These are phyloP conservation scores for Alentia gelatinosa DNA, from an alignment of 2,888 invertebrate species.

Conservation along the genomic window DNA sequence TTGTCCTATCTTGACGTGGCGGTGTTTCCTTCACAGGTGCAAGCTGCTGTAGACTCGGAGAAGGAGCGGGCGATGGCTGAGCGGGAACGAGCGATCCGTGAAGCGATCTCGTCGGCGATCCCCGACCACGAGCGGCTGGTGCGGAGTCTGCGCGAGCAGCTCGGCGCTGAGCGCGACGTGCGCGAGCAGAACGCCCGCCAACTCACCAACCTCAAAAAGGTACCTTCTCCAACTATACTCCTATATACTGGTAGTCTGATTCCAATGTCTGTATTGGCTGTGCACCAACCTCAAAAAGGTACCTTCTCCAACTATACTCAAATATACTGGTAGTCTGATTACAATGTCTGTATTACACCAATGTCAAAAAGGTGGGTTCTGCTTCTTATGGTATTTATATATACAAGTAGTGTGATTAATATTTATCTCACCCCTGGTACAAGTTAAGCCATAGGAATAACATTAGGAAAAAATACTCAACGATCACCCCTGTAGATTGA, in stretches of 20 bases:
- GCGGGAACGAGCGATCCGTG: conserved; percentile 36
- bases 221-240: conserved; percentile 56
- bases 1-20: neutral
- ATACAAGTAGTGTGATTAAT: no score
- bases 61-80: conserved; percentile 52
- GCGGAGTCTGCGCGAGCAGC: conserved; percentile 68
- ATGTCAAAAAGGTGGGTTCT: conserved; percentile 68
- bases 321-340: no score
- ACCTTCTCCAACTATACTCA: neutral
- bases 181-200: conserved; percentile 68
- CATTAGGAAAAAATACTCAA: no score
- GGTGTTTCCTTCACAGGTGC: conserved; percentile 40
- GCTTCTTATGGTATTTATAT: neutral
- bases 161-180: conserved; percentile 68
- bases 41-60: conserved; percentile 58
- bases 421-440: no score
- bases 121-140: conserved; percentile 68
- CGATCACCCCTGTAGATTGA: no score
- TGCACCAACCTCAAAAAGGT: conserved; percentile 70
- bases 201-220: conserved; percentile 69
- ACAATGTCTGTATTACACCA: no score
- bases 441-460: no score
- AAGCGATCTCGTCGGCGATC: conserved; percentile 33
- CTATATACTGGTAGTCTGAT: no score
- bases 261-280: no score